phyloP scores from a whole-genome alignment of 2,113 vertebrate genomes.

The Aix galericulata region DNA sequence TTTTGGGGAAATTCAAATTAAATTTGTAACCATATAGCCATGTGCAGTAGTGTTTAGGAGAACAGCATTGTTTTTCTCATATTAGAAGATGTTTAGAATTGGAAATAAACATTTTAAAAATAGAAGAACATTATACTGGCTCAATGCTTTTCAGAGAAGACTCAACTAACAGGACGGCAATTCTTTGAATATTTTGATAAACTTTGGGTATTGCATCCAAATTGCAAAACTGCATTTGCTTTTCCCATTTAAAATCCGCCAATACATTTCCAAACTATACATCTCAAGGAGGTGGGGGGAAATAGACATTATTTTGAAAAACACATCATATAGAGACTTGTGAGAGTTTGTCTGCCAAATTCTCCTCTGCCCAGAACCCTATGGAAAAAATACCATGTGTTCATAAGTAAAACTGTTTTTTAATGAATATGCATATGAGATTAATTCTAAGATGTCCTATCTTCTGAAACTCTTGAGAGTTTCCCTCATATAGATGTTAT shows the following conservation, averaged over 20 bases:
- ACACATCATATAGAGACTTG: not conserved
- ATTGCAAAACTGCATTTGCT: not conserved
- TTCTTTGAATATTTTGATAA: not conserved
- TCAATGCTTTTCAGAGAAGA: not conserved
- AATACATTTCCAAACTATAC: not conserved
- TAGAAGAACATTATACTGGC: not conserved
- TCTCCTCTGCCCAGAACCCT: not conserved
- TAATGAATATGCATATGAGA: constrained; percentile 24
- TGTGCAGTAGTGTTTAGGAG: not conserved
- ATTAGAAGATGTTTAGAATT: not conserved
- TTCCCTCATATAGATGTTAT: not conserved
- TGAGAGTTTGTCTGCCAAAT: not conserved
- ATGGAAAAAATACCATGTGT: not conserved
- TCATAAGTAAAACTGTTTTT: not conserved
- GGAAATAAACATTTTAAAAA: not conserved
- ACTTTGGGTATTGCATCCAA: not conserved
- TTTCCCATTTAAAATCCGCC: not conserved
- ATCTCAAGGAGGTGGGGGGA: rapidly evolving
- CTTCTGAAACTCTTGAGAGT: not conserved
- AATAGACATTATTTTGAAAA: not conserved
- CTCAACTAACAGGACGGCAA: not conserved
- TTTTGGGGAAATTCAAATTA: not conserved
- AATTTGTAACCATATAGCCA: not conserved
- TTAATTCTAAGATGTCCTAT: not conserved
- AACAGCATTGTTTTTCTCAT: not conserved